Percentiles rank a stretch among this genome's conserved stretches.
These are phyloP conservation scores for Teleogryllus oceanicus DNA, from an alignment of 2,888 invertebrate species.

Conservation along the genomic window DNA sequence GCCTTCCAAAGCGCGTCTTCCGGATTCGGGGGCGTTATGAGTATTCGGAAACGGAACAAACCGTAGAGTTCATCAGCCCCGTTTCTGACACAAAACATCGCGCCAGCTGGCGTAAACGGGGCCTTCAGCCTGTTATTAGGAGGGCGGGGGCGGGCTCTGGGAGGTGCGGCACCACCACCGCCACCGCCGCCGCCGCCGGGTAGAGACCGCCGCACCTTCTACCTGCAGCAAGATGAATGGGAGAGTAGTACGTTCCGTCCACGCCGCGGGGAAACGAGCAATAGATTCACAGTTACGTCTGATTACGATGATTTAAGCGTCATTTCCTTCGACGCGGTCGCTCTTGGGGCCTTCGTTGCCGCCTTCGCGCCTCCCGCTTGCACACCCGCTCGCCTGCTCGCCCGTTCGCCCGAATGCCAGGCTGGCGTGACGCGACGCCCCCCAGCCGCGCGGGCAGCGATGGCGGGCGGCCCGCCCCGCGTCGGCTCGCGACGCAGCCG, in stretches of 20 bases:
- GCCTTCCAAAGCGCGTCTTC: no score
- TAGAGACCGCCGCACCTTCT: constrained; percentile 18
- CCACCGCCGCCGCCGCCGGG: neutral
- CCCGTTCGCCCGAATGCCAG: no score
- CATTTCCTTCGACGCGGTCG: neutral
- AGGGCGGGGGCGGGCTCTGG: neutral
- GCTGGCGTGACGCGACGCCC: no score
- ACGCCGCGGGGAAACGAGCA: constrained; percentile 7
- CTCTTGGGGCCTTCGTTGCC: no score
- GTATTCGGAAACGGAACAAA: constrained; percentile 6
- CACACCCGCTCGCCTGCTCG: no score
- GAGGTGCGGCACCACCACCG: neutral
- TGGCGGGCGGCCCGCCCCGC: no score
- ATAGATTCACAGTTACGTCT: constrained; percentile 18
- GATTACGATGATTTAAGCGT: constrained; percentile 5
- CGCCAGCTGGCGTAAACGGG: neutral
- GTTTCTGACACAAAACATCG: constrained; percentile 18
- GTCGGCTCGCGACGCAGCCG: no score
- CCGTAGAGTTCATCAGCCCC: neutral
- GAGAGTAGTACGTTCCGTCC: neutral
- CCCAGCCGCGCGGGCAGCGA: no score
- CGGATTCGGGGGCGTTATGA: neutral
- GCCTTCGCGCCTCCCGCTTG: no score
- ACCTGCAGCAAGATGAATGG: neutral
- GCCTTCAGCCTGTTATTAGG: neutral